phyloP scores from a whole-genome alignment of 92 coral and sea anemone genomes.

The Phymanthus crucifer region DNA sequence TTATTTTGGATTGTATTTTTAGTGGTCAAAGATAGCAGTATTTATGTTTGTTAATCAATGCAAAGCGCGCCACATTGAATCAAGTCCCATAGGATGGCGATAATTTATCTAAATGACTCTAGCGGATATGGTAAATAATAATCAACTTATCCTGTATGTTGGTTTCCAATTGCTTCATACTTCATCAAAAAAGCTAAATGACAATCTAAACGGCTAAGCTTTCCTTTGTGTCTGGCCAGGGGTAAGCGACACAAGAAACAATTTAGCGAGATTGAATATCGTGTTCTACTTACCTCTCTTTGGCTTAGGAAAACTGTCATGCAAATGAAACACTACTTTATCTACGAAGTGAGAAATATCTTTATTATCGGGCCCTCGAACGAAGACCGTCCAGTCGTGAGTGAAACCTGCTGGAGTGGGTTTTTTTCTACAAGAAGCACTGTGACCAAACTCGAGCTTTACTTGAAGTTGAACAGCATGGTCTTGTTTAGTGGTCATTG shows the following conservation, averaged over 20 bases:
- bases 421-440: constrained; percentile 81
- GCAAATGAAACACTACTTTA: constrained; percentile 89
- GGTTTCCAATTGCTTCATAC: constrained; percentile 8
- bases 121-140: constrained; percentile 26
- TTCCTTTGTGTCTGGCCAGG: background rate
- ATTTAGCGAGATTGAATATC: background rate
- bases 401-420: constrained; percentile 92
- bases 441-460: constrained; percentile 95
- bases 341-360: constrained; percentile 99
- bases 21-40: background rate
- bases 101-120: constrained; percentile 30
- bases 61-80: background rate
- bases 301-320: constrained; percentile 92
- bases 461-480: constrained; percentile 73
- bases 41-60: constrained; percentile 3
- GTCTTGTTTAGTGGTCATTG: constrained; percentile 46
- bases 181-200: constrained; percentile 22
- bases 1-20: background rate
- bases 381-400: constrained; percentile 95
- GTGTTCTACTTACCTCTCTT: constrained; percentile 77
- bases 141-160: constrained; percentile 20
- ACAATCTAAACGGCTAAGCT: background rate
- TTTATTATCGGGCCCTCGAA: constrained; percentile 84
- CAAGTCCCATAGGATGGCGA: background rate
- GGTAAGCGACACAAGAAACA: background rate